Conservation (phyloP, 2,888 invertebrate species). For the Lasioglossum lativentre region DNA sequence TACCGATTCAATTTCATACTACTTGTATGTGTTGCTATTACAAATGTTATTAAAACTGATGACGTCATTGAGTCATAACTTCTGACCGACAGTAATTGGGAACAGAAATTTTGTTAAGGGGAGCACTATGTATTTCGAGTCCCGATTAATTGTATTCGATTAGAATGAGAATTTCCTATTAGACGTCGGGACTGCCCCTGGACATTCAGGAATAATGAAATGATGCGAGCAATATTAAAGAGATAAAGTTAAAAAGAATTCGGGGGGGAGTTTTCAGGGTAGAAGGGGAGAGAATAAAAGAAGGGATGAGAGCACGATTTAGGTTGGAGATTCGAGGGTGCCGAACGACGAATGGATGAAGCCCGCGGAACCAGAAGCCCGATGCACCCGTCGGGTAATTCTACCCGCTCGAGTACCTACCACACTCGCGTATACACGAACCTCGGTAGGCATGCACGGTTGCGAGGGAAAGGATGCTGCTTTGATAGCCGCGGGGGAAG, state of each 20-base stretch:
- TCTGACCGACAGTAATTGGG: neutral
- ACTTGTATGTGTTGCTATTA: neutral
- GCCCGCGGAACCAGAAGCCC: constrained; percentile 75
- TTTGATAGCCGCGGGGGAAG: constrained; percentile 82
- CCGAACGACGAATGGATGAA: constrained; percentile 75
- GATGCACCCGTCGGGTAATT: constrained; percentile 79
- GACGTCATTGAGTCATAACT: no score
- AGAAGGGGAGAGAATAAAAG: constrained; percentile 27
- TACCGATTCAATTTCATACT: neutral
- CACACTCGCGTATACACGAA: constrained; percentile 68
- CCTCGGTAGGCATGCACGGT: constrained; percentile 56
- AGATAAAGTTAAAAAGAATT: constrained; percentile 43
- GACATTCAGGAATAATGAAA: constrained; percentile 17
- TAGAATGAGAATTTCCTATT: neutral
- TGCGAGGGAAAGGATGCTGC: constrained; percentile 74
- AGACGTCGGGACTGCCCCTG: neutral
- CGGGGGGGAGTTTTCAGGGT: neutral
- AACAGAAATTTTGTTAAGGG: neutral
- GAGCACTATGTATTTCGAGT: neutral
- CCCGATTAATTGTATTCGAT: neutral
- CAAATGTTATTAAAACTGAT: no score
- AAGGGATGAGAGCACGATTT: constrained; percentile 51
- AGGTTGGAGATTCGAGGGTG: constrained; percentile 65
- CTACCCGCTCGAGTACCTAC: constrained; percentile 80
- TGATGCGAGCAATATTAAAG: constrained; percentile 26